A percentile compares a stretch with the other conserved stretches of the same genome.
These are phyloP conservation scores for Apodemia mormo DNA, from an alignment of 2,888 invertebrate genomes.

Conservation along the genomic window DNA sequence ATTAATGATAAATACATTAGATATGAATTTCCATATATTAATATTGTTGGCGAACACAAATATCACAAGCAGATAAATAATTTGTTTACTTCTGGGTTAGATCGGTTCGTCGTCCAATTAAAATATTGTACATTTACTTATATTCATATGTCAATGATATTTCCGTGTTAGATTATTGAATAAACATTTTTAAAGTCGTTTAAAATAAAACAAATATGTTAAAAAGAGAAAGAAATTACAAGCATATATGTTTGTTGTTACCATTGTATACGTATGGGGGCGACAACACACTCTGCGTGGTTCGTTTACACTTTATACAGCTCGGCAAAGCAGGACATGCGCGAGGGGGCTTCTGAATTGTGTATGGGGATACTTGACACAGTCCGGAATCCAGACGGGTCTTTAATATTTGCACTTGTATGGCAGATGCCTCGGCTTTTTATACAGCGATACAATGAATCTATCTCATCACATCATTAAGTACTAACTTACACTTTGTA, in stretches of 20 bases:
- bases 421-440: not conserved
- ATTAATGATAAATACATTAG: no score
- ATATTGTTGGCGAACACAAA: no score
- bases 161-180: no score
- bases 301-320: constrained; percentile 1
- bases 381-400: constrained; percentile 9
- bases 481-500: not conserved
- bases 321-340: constrained; percentile 11
- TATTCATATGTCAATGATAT: no score
- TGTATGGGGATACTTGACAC: constrained; percentile 14
- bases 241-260: not conserved
- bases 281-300: constrained; percentile 7
- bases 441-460: not conserved
- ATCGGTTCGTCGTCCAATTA: no score
- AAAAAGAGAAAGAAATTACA: no score
- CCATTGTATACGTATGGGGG: not conserved
- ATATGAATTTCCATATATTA: no score
- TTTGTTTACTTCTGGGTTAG: no score
- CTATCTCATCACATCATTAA: not conserved
- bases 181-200: no score
- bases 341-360: constrained; percentile 14
- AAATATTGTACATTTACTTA: no score
- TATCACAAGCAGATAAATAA: no score
- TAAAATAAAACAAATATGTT: no score
- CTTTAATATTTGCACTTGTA: constrained; percentile 9